A percentile compares a stretch with the other conserved stretches of the same genome.
Evolutionary conservation across 1,140 invertebrate genomes (phyloP).

Genomic region (Lycorma delicatula): DNA sequence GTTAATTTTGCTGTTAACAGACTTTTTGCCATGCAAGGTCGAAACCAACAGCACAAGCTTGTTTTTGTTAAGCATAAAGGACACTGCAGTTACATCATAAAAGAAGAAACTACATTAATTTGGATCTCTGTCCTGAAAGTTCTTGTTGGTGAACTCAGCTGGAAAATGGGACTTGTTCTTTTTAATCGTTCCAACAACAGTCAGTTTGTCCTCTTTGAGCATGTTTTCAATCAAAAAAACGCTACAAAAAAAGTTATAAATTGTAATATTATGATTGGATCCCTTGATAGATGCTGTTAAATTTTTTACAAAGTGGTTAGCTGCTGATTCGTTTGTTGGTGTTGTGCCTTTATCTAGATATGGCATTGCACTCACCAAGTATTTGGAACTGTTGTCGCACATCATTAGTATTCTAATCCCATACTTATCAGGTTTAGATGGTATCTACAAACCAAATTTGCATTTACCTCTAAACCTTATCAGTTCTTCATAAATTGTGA

Average conservation of each 20-base stretch:
- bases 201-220: slow-evolving; percentile 23
- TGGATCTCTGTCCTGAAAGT: slow-evolving; percentile 1
- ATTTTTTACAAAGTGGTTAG: slow-evolving; percentile 26
- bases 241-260: slow-evolving; percentile 32
- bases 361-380: slow-evolving; percentile 33
- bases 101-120: slow-evolving; percentile 11
- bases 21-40: slow-evolving; percentile 13
- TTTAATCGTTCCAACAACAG: slow-evolving; percentile 27
- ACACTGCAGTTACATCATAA: slow-evolving; percentile 14
- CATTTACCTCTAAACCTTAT: not conserved
- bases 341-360: slow-evolving; percentile 32
- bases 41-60: slow-evolving; percentile 24
- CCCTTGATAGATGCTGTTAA: slow-evolving; percentile 19
- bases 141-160: slow-evolving; percentile 8
- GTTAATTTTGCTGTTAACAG: slow-evolving; percentile 6
- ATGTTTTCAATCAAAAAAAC: slow-evolving; percentile 18
- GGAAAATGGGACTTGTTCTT: slow-evolving; percentile 24
- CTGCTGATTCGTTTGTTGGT: not conserved
- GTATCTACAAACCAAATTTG: not conserved
- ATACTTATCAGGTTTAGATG: slow-evolving; percentile 21
- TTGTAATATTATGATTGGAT: slow-evolving; percentile 31
- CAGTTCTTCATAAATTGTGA: too few relatives aligned
- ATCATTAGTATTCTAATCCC: slow-evolving; percentile 38
- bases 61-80: slow-evolving; percentile 20
- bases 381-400: slow-evolving; percentile 30